Percentiles rank a stretch among this genome's conserved stretches.
These are phyloP conservation scores for Empis stercorea DNA, from an alignment of 2,888 invertebrate genomes.

Conservation along the genomic window DNA sequence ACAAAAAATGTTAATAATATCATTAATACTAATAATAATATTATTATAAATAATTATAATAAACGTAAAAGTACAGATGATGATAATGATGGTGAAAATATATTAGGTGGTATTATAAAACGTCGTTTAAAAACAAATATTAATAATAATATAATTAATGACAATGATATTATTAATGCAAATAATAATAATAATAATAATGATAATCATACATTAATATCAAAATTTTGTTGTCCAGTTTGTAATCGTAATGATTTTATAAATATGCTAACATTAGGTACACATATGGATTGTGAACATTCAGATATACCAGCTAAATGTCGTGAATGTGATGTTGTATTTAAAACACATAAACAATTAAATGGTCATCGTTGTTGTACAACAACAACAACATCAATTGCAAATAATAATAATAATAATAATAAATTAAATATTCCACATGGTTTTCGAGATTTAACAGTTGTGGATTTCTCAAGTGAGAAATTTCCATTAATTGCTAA, in stretches of 20 bases:
- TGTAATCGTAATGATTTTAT: slow-evolving; percentile 50
- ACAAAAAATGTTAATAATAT: slow-evolving; percentile 24
- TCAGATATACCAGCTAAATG: slow-evolving; percentile 57
- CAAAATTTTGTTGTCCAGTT: slow-evolving; percentile 43
- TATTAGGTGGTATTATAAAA: slow-evolving; percentile 21
- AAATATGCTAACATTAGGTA: slow-evolving; percentile 44
- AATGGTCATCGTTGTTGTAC: slow-evolving; percentile 55
- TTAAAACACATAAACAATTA: slow-evolving; percentile 58
- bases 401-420: slow-evolving; percentile 7
- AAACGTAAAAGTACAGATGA: slow-evolving; percentile 27
- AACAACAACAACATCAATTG: slow-evolving; percentile 38
- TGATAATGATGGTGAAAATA: slow-evolving; percentile 14
- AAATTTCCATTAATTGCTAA: slow-evolving; percentile 70
- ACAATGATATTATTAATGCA: slow-evolving; percentile 6
- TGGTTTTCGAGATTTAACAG: slow-evolving; percentile 58
- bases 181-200: neutral
- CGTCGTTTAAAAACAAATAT: slow-evolving; percentile 28
- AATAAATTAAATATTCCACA: slow-evolving; percentile 26
- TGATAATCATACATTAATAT: slow-evolving; percentile 3
- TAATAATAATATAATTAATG: slow-evolving; percentile 22
- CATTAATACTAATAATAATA: slow-evolving; percentile 8
- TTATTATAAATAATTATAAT: slow-evolving; percentile 12
- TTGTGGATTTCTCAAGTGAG: slow-evolving; percentile 65
- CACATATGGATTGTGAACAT: slow-evolving; percentile 53
- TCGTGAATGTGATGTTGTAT: slow-evolving; percentile 56